Evolutionary conservation across 2,888 invertebrate species (phyloP).

Genomic region (Cremastinae sp.): DNA sequence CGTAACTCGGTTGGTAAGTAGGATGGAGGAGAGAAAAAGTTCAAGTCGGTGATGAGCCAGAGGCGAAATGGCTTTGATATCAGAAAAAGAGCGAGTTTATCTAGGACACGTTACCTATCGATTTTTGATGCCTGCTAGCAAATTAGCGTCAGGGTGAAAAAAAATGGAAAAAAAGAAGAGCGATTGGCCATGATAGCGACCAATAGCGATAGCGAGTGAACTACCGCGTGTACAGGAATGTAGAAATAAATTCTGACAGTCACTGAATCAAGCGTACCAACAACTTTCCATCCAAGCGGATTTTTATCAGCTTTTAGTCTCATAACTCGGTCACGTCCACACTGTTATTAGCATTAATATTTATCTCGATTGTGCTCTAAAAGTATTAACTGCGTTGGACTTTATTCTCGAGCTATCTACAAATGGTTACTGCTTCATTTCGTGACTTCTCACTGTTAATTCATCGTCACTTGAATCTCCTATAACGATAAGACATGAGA

Average conservation of each 20-base stretch:
- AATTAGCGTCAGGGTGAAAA: constrained; percentile 17
- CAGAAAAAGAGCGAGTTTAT: constrained; percentile 3
- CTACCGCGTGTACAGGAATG: background rate
- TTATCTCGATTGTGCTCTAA: constrained; percentile 18
- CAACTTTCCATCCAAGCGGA: constrained; percentile 14
- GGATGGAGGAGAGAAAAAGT: background rate
- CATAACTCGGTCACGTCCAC: constrained; percentile 28
- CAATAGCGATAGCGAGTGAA: constrained; percentile 1
- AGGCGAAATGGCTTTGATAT: constrained; percentile 12
- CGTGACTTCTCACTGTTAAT: background rate
- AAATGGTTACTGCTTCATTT: background rate
- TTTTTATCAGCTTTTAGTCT: constrained; percentile 20
- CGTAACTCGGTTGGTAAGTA: too few species aligned
- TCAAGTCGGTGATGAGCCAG: background rate
- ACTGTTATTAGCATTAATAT: constrained; percentile 19
- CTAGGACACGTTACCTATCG: constrained; percentile 32
- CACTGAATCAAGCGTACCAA: constrained; percentile 23
- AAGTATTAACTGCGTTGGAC: background rate
- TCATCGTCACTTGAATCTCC: background rate
- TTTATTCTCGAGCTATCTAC: background rate
- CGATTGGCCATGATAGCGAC: constrained; percentile 22
- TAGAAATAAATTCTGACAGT: constrained; percentile 24
- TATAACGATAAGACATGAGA: background rate
- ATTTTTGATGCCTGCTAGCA: constrained; percentile 22
- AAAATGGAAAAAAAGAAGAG: constrained; percentile 12